Base-by-base conservation (phyloP, 2,113 vertebrate genomes). In the Condylura cristata region DNA sequence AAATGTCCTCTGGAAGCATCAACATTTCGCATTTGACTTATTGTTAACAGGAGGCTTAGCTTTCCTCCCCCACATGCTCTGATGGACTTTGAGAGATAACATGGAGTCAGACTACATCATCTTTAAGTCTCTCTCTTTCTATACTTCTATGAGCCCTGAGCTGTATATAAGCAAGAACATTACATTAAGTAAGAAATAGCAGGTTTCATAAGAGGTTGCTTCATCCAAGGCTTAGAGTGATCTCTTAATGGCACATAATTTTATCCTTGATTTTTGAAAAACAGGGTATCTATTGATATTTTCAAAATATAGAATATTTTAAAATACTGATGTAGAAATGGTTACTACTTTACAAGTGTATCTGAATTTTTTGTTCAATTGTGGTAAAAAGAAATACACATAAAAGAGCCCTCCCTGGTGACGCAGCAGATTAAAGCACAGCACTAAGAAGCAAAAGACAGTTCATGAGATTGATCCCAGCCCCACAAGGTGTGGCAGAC, bases 251-350 rank as follows among this genome's bases (percentile, higher is more conserved):
- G 63, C 30, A 48, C 26, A 80, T 44, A 34, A 76, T 78, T 93
- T 46, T 93, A 94, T 72, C 17, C 37, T 11, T 78, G 4, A 56
- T 14, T 83, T 87, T 90, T 76, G 91, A 88, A 92, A 12, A 80
- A 79, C 6, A 79, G 56, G 16, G 2, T 63, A 82, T 78, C 84
- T 56, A 63, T 4, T 71, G 41, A 66, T 11, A 56, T 61, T 82
- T 68, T 28, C 46, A 68, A 93, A 88, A 61, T 76, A 32, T 70
- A 48, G n/a, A 76, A 8, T 71, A 37, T 74, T 88, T 90, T 8
- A 71, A 76, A 71, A 65, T 34, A 26, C 37, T 74, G 24, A 63
- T 48, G 70, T 72, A 53, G 4, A 24, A 71, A 32, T 30, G 22
- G 20, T 88, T 75, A 93, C 28, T 60, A 22, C 53, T 34, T 92